phyloP scores from a whole-genome alignment of 2,888 invertebrate genomes.

The Drosophila neutralis region DNA sequence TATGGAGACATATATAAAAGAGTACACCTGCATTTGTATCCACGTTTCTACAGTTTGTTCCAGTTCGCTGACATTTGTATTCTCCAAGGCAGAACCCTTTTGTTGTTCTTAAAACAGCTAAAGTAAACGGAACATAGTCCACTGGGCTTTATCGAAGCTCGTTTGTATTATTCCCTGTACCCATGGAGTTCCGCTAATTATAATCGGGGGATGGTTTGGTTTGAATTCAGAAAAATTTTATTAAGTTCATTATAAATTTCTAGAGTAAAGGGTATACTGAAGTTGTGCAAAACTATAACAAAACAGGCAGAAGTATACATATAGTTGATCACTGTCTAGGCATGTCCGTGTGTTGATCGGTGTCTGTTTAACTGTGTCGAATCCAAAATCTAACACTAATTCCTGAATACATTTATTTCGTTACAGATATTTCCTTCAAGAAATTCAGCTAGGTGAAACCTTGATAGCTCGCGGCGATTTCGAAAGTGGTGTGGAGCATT shows the following conservation, averaged over 20 bases:
- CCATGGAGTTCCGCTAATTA: not conserved
- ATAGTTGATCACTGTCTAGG: not conserved
- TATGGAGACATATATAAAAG: not conserved
- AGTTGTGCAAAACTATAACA: too few relatives aligned
- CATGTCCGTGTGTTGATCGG: not conserved
- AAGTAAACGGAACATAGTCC: not conserved
- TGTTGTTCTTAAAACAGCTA: not conserved
- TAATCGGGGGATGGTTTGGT: not conserved
- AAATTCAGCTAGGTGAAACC: slow-evolving; percentile 98
- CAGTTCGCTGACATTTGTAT: not conserved
- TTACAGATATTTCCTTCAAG: slow-evolving; percentile 86
- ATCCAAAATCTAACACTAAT: not conserved
- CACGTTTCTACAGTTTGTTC: not conserved
- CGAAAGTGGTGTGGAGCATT: slow-evolving; percentile 96
- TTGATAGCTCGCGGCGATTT: slow-evolving; percentile 93
- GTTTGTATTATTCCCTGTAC: not conserved
- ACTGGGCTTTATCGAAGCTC: too few relatives aligned
- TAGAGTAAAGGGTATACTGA: not conserved
- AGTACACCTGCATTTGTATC: not conserved
- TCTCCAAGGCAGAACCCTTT: not conserved
- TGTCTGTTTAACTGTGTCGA: not conserved
- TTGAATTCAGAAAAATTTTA: not conserved
- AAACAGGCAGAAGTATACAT: not conserved
- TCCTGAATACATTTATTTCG: not conserved
- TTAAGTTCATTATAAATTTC: not conserved